Evolutionary conservation across 2,888 invertebrate genomes (phyloP), one percentile per base, ranked within the genome.

Genomic region (Eurytoma californica): DNA sequence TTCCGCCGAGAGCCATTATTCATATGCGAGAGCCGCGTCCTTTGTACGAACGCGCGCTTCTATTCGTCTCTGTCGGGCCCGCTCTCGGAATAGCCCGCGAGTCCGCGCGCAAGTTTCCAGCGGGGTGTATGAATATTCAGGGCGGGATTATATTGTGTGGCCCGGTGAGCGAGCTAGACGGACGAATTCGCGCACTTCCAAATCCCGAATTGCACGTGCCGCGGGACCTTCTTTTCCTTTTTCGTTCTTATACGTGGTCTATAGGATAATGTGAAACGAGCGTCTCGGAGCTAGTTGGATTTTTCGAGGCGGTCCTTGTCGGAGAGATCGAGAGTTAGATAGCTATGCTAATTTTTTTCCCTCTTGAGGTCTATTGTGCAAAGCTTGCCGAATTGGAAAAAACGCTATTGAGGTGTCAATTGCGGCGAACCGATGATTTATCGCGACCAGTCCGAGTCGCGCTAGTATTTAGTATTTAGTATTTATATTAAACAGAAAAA

Each of bases 1-100:
- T 82, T 82, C 82, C 80, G 80, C 80, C 4, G 39, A 58, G 7
- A 24, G 63, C 61, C 28, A 70, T 72, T 77, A 77, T 66, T 77
- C 65, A 72, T 57, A 49, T 14, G 39, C 28, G 39, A 47, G 18
- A 39, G 39, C n/a, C 63, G 55, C 55, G 57, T 47, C 58, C 24
- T 47, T 70, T 24, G 20, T 49, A 60, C 18, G 24, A 18, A n/a
- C 13, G 57, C 47, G 55, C 53, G 24, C 24, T 24, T 55, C 60
- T 60, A 16, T 60, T 30, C 53, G 51, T 51, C 39, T 67, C 20
- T 61, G 30, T 49, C 30, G 49, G 18, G 16, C 24, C 39, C n/a
- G 39, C 39, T 39, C 7, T 39, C 7, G 39, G 39, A 39, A 39
- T 39, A 39, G 39, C 39, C 39, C 39, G 39, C 39, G 39, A 39